Base-by-base conservation (phyloP, 2,797 vertebrate species). In the Sebastes variabilis region DNA sequence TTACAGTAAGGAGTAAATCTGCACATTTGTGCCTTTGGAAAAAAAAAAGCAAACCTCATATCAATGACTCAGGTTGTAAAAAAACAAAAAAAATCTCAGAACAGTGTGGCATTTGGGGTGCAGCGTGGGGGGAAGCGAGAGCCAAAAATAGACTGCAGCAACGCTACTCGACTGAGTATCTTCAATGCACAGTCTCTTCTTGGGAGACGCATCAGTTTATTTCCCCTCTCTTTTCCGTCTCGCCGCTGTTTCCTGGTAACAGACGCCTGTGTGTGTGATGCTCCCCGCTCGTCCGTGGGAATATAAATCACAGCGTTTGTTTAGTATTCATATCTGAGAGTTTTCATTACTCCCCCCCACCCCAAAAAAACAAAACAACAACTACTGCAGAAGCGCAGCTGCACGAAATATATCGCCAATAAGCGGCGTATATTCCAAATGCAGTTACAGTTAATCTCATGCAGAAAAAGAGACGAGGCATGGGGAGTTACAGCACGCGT, bases 241-340 rank as follows among this genome's bases (percentile, higher is more conserved):
- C 77, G 56, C 29, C 52, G 12, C 20, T 8, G 87, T 90, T 87
- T 92, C 89, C 88, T 91, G 89, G 84, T 91, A 91, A 93, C 88
- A 88, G 84, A 83, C 3, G 9, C 36, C 32, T 27, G 25, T 29
- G 32, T 38, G 66, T 77, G 64, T 36, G 71, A 82, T 65, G 78
- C 66, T 6, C 32, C 55, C 24, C 52, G 77, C 86, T 85, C 24
- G 66, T 82, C 84, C 86, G 81, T 36, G 72, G 79, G 86, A 93
- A 92, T 91, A 88, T 86, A 87, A 91, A 91, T 88, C 58, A 72
- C 69, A 70, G 79, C 36, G 4, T 84, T 88, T 83, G 65, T 90
- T 90, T 87, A 79, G 81, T 72, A 84, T 90, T 82, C 76, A 65
- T 67, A 83, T 81, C 60, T 80, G 29, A 20, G 82, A 79, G 72